A percentile compares a stretch with the other conserved stretches of the same genome.
phyloP scores from a whole-genome alignment of 2,113 vertebrate genomes.

The Platichthys flesus region DNA sequence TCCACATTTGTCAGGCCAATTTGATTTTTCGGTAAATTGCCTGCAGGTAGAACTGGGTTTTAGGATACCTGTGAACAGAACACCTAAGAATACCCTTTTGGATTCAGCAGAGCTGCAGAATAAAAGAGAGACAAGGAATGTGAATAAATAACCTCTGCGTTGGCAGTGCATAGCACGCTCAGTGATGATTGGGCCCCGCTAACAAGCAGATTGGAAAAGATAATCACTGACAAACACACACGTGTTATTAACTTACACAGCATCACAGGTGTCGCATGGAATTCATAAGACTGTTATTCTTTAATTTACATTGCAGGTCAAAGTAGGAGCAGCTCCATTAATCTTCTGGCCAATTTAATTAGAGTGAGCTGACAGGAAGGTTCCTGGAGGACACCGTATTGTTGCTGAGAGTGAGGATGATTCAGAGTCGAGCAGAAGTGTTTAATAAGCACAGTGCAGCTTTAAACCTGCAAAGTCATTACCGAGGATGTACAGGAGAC shows the following conservation, averaged over 20 bases:
- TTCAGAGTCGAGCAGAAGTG: slow-evolving; percentile 22
- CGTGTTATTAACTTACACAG: not conserved
- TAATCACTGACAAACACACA: slow-evolving; percentile 5
- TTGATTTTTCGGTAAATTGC: not conserved
- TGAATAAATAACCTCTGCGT: slow-evolving; percentile 32
- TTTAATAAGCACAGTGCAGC: slow-evolving; percentile 14
- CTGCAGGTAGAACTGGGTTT: not conserved
- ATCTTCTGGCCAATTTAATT: slow-evolving; percentile 62
- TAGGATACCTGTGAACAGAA: not conserved
- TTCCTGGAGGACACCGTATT: slow-evolving; percentile 40
- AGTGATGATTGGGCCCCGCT: not conserved
- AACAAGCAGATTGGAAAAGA: slow-evolving; percentile 29
- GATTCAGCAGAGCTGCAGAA: not conserved
- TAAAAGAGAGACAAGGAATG: not conserved
- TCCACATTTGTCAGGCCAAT: slow-evolving; percentile 25
- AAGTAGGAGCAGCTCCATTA: slow-evolving; percentile 42
- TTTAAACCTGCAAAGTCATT: slow-evolving; percentile 7
- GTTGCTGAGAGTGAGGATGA: slow-evolving; percentile 42
- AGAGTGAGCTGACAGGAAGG: slow-evolving; percentile 53
- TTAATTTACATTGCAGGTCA: not conserved
- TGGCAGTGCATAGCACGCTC: slow-evolving; percentile 1
- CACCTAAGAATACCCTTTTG: not conserved
- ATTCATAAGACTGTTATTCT: slow-evolving; percentile 30
- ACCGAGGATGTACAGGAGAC: not conserved
- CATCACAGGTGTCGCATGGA: not conserved